Conservation (phyloP, 1,140 invertebrate genomes). For the Daktulosphaira vitifoliae region DNA sequence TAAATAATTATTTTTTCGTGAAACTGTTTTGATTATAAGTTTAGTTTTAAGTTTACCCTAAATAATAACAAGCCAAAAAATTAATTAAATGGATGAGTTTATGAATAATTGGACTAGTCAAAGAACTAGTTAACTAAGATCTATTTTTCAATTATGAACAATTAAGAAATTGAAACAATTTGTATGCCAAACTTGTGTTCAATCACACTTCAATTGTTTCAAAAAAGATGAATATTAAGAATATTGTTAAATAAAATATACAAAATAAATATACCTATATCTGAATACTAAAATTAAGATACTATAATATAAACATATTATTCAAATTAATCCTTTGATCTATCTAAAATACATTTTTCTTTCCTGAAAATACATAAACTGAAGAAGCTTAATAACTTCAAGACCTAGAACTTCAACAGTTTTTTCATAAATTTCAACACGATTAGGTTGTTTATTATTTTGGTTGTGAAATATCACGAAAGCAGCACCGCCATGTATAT, state of each 20-base stretch:
- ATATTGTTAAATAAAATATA: background rate
- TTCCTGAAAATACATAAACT: conserved; percentile 98
- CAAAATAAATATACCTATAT: background rate
- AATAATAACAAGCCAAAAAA: too few species aligned
- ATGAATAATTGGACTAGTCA: too few species aligned
- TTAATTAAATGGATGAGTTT: too few species aligned
- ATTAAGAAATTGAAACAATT: too few species aligned
- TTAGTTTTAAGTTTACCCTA: too few species aligned
- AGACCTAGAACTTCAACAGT: conserved; percentile 95
- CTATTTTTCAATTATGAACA: too few species aligned
- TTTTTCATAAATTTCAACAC: conserved; percentile 97
- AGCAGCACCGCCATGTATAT: conserved; percentile 99
- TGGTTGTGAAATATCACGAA: conserved; percentile 93
- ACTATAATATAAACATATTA: background rate
- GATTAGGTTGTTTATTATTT: conserved; percentile 98
- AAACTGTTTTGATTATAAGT: too few species aligned
- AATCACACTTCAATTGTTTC: too few species aligned
- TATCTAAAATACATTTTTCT: conserved; percentile 32
- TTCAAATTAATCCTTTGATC: background rate
- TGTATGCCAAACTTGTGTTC: too few species aligned
- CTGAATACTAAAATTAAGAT: background rate
- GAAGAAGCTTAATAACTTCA: conserved; percentile 91
- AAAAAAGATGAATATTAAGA: too few species aligned
- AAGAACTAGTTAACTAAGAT: too few species aligned
- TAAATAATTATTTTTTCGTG: too few species aligned